A percentile compares a stretch with the other conserved stretches of the same genome.
Conservation (phyloP, 2,113 vertebrate genomes). For the Barbus barbus region DNA sequence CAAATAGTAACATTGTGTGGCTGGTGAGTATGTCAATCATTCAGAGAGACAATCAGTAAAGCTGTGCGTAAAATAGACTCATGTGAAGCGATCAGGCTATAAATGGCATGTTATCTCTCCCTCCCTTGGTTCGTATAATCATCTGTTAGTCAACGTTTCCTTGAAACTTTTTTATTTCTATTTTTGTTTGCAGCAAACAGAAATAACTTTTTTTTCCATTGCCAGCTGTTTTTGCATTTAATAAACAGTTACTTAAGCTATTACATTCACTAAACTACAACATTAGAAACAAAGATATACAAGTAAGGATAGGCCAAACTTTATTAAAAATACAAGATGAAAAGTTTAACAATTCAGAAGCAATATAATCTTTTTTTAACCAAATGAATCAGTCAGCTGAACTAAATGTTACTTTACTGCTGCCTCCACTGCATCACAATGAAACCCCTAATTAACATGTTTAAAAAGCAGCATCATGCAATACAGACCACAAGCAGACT, state of each 20-base stretch:
- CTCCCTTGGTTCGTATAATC: neutral
- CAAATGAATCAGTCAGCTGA: neutral
- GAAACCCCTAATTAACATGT: neutral
- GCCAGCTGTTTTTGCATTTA: neutral
- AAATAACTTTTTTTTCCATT: neutral
- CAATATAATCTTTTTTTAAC: neutral
- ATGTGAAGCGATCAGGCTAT: neutral
- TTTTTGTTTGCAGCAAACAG: neutral
- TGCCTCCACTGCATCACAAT: neutral
- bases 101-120: too few relatives aligned
- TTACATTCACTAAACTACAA: neutral
- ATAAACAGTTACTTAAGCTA: neutral
- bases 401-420: neutral
- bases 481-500: conserved; percentile 8
- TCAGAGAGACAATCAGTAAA: too few relatives aligned
- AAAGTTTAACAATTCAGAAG: neutral
- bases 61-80: neutral
- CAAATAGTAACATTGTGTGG: neutral
- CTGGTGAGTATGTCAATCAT: neutral
- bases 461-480: conserved; percentile 4
- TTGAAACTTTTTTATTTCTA: neutral
- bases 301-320: conserved; percentile 43
- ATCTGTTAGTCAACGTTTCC: too few relatives aligned
- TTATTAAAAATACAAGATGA: conserved; percentile 27
- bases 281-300: conserved; percentile 17